A percentile compares a stretch with the other conserved stretches of the same genome.
phyloP scores from a whole-genome alignment of 2,113 vertebrate species.

The Cavia aperea region DNA sequence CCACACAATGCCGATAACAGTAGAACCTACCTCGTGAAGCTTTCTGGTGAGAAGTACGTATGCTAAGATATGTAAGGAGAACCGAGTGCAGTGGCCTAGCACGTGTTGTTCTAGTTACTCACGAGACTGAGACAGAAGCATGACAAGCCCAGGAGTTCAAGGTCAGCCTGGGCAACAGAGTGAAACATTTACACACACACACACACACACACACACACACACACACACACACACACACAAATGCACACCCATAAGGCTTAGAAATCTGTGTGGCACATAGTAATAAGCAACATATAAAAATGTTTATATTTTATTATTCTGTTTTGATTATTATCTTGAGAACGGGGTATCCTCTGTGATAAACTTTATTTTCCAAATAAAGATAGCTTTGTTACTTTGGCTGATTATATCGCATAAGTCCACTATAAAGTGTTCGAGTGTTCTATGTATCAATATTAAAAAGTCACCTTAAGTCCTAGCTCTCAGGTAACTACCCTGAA shows the following conservation, averaged over 20 bases:
- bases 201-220: not conserved
- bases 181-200: not conserved
- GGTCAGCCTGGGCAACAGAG: not conserved
- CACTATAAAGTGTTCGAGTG: not conserved
- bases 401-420: not conserved
- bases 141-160: not conserved
- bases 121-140: not conserved
- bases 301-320: not conserved
- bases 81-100: not conserved
- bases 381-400: constrained; percentile 1
- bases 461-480: not conserved
- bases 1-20: not conserved
- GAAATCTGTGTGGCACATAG: not conserved
- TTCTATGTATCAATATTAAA: not conserved
- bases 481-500: not conserved
- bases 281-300: not conserved
- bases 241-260: not conserved
- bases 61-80: not conserved
- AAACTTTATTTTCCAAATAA: not conserved
- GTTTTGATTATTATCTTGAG: constrained; percentile 26
- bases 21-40: not conserved
- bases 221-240: not conserved
- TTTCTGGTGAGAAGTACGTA: not conserved
- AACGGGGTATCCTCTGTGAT: not conserved
- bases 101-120: not conserved